Percentiles rank a stretch among this genome's conserved stretches.
These are phyloP conservation scores for Oscheius sp. DNA, from an alignment of 2,888 invertebrate genomes.

Conservation along the genomic window DNA sequence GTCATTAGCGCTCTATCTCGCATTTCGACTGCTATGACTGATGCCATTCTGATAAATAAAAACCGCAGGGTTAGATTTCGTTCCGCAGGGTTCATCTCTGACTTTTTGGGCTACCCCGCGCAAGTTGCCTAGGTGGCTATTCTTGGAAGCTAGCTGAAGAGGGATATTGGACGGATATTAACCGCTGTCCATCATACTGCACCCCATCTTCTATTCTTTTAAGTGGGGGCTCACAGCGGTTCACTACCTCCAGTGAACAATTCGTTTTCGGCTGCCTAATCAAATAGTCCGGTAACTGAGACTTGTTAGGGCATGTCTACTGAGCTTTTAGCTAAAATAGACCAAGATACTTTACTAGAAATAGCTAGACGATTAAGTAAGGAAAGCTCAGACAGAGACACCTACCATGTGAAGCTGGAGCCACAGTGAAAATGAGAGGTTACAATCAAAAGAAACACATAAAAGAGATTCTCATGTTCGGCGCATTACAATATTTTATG, in stretches of 20 bases:
- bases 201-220: not conserved
- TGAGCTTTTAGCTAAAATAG: not conserved
- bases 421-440: too few relatives aligned
- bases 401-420: too few relatives aligned
- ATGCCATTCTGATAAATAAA: not conserved
- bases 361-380: too few relatives aligned
- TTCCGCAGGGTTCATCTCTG: too few relatives aligned
- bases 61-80: too few relatives aligned
- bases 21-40: constrained; percentile 30
- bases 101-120: too few relatives aligned
- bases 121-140: too few relatives aligned
- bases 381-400: too few relatives aligned
- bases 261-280: constrained; percentile 31
- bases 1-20: constrained; percentile 29
- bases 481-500: too few relatives aligned
- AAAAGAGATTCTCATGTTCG: too few relatives aligned
- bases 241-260: constrained; percentile 22
- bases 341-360: not conserved
- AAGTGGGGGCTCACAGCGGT: constrained; percentile 10
- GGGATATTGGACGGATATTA: constrained; percentile 4
- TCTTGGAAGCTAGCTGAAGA: not conserved
- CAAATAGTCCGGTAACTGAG: constrained; percentile 26
- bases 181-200: not conserved
- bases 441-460: too few relatives aligned
- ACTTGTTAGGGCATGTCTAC: constrained; percentile 17